phyloP scores from a whole-genome alignment of 2,113 vertebrate genomes.

The Amphiprion ocellaris region DNA sequence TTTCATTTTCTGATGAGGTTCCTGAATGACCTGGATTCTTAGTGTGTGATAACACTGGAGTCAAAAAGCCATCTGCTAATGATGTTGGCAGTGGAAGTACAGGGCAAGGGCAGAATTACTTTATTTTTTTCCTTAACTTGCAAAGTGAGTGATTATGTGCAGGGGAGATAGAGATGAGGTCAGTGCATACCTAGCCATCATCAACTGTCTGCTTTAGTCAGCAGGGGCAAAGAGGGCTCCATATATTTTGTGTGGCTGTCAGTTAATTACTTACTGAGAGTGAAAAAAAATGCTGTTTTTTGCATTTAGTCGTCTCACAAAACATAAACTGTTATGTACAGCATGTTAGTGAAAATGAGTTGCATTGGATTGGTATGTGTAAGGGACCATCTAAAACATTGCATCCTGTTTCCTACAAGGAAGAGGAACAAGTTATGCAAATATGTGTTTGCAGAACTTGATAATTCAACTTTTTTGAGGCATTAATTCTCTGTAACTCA shows the following conservation, averaged over 20 bases:
- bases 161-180: constrained; percentile 12
- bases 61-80: constrained; percentile 41
- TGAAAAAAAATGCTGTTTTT: not conserved
- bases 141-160: constrained; percentile 36
- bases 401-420: constrained; percentile 18
- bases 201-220: constrained; percentile 28
- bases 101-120: not conserved
- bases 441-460: constrained; percentile 24
- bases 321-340: not conserved
- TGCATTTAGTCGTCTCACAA: not conserved
- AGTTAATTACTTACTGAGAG: not conserved
- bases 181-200: not conserved
- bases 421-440: constrained; percentile 52
- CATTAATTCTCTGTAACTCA: not conserved
- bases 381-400: not conserved
- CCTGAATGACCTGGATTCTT: not conserved
- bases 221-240: not conserved
- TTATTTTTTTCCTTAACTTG: constrained; percentile 5
- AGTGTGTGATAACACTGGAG: constrained; percentile 1
- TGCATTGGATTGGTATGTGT: not conserved
- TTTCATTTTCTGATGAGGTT: constrained; percentile 25
- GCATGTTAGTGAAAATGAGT: not conserved
- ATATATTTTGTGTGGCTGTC: not conserved
- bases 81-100: constrained; percentile 29
- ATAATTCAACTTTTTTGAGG: not conserved